phyloP scores from a whole-genome alignment of 2,113 vertebrate species.

The Choloepus hoffmanni region DNA sequence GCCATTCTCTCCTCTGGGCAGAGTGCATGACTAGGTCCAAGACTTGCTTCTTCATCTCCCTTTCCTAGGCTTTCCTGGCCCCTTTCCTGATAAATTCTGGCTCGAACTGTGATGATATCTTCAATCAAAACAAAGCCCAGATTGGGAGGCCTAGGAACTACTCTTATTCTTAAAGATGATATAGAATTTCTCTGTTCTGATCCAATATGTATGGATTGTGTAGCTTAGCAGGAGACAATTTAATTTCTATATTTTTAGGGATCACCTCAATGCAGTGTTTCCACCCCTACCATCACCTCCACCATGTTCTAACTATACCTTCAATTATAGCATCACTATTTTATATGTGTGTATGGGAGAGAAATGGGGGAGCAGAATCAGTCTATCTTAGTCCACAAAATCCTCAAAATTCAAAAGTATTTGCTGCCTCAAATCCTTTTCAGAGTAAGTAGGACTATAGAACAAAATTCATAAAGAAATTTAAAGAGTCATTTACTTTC shows the following conservation, averaged over 20 bases:
- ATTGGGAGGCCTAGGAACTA: background rate
- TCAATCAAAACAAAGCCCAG: background rate
- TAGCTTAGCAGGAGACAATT: background rate
- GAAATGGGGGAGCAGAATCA: background rate
- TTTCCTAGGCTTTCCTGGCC: background rate
- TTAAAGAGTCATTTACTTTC: background rate
- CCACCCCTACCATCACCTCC: background rate
- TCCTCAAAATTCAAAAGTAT: constrained; percentile 21
- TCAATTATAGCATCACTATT: background rate
- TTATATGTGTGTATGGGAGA: background rate
- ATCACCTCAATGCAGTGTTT: background rate
- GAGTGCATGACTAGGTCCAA: no score
- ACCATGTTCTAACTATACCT: background rate
- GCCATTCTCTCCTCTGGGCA: background rate
- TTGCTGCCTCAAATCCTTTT: background rate
- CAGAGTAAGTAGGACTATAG: constrained; percentile 8
- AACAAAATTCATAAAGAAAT: background rate
- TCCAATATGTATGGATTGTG: background rate
- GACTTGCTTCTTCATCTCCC: background rate
- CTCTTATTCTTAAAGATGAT: background rate
- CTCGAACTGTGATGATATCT: background rate
- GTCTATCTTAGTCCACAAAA: constrained; percentile 4
- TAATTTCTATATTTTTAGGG: constrained; percentile 23
- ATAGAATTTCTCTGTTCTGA: background rate
- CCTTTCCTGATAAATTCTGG: background rate